These are phyloP conservation scores for Knipowitschia caucasica DNA, from an alignment of 2,797 vertebrate species.

Conservation along the genomic window DNA sequence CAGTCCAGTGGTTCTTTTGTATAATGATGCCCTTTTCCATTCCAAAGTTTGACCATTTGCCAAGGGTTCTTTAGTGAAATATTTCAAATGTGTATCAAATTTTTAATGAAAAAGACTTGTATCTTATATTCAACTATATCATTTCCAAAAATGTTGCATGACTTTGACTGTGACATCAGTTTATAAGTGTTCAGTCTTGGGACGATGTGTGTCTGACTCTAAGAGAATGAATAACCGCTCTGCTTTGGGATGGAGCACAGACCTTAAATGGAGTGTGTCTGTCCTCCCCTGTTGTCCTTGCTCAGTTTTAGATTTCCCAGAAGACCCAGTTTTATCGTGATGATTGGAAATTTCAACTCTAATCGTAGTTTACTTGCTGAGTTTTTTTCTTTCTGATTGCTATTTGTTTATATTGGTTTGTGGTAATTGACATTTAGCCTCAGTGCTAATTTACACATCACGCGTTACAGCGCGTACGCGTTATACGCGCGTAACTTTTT, in stretches of 20 bases:
- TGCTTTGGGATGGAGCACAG: slow-evolving; percentile 18
- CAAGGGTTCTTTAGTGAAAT: no score
- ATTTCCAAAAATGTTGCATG: no score
- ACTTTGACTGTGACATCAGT: no score
- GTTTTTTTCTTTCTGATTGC: neutral
- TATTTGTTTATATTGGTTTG: neutral
- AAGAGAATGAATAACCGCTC: slow-evolving; percentile 31
- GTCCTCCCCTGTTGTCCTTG: slow-evolving; percentile 5
- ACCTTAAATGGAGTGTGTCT: slow-evolving; percentile 54
- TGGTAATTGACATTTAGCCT: slow-evolving; percentile 34
- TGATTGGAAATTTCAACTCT: neutral
- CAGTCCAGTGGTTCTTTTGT: no score
- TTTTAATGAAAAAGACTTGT: no score
- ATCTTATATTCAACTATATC: no score
- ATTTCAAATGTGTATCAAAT: no score
- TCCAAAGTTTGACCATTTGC: no score
- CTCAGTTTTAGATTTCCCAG: slow-evolving; percentile 26
- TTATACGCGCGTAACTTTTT: no score
- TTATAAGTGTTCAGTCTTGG: slow-evolving; percentile 40
- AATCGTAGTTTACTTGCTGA: neutral
- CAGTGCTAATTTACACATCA: no score
- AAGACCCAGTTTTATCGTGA: slow-evolving; percentile 8
- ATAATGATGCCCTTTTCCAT: no score
- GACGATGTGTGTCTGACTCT: slow-evolving; percentile 37
- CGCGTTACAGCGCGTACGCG: no score